Base-by-base conservation (phyloP, 2,888 invertebrate species). In the Dinocampus coccinellae region DNA sequence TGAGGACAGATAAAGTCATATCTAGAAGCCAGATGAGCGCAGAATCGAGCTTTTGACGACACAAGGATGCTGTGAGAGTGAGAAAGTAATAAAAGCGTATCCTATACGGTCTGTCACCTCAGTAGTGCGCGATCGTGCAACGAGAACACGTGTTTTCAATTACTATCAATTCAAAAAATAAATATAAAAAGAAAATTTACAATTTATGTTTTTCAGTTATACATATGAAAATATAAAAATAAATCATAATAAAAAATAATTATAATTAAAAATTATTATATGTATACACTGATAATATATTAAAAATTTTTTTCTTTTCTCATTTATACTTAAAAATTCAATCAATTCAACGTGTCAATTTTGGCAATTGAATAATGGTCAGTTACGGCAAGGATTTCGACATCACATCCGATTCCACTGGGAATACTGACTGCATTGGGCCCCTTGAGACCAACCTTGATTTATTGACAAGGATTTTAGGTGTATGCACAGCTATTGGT, bases 401-500 rank as follows among this genome's bases (percentile, higher is more conserved):
- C 70, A 73, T 75, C n/a, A 72, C 70, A 63, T 73, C 77, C 24
- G 73, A 78, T 68, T 65, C 74, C 47, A 75, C 36, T 67, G 76
- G 75, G 70, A 82, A 82, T 77, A 72, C 78, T 47, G 76, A 16
- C 34, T 81, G 79, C 73, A 75, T 76, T 36, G 78, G 81, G 57
- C 73, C 78, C 34, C 74, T 74, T 60, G 80, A 79, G 42, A 75
- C 63, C 24, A 79, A 79, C 70, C 71, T 83, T 47, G 76, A 79
- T 16, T 72, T 79, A 20, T 75, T 81, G 61, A 83, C 81, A 36
- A 82, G 83, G 62, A 78, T 82, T 65, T 67, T 83, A 72, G 83
- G 83, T 64, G 77, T 83, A 34, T 81, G 79, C 63, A 83, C 83
- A 16, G 83, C 83, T 29, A 79, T 83, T 70, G 79, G 83, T 83